Evolutionary conservation across 2,888 invertebrate species (phyloP).

Genomic region (Cryptocheilus praepositus): DNA sequence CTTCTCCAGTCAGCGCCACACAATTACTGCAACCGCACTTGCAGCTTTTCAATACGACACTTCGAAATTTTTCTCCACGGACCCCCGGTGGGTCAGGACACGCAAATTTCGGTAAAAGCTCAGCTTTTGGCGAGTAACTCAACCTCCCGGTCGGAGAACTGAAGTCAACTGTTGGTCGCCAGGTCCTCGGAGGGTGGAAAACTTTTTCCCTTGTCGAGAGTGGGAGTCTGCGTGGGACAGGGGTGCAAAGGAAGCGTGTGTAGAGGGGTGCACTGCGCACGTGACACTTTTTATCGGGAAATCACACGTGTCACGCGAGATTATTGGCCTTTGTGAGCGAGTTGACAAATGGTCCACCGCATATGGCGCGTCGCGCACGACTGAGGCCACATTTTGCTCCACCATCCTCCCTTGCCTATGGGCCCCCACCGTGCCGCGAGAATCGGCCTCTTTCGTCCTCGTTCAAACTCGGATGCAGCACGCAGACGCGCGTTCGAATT

Average conservation of each 20-base stretch:
- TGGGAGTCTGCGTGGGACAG: too few relatives aligned
- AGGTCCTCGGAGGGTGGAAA: neutral
- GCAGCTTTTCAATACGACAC: too few relatives aligned
- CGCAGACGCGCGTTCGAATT: constrained; percentile 45
- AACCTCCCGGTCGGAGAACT: too few relatives aligned
- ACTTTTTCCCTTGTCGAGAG: constrained; percentile 15
- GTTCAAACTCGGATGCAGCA: constrained; percentile 25
- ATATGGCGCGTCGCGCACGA: constrained; percentile 70
- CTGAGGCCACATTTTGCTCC: constrained; percentile 61
- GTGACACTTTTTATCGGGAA: constrained; percentile 61
- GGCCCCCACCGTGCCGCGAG: constrained; percentile 54
- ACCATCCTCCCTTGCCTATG: constrained; percentile 53
- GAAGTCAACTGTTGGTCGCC: neutral
- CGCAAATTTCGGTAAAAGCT: too few relatives aligned
- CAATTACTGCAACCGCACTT: too few relatives aligned
- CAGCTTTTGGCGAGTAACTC: too few relatives aligned
- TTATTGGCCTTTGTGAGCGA: constrained; percentile 59
- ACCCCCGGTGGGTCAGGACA: too few relatives aligned
- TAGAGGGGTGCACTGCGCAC: constrained; percentile 43
- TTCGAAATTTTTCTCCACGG: too few relatives aligned
- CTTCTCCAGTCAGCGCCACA: too few relatives aligned
- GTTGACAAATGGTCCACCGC: constrained; percentile 66
- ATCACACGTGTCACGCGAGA: constrained; percentile 66
- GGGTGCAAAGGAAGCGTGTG: neutral
- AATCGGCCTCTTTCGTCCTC: constrained; percentile 23